These are phyloP conservation scores for Irena cyanogastra DNA, from an alignment of 2,113 vertebrate species.

Conservation along the genomic window DNA sequence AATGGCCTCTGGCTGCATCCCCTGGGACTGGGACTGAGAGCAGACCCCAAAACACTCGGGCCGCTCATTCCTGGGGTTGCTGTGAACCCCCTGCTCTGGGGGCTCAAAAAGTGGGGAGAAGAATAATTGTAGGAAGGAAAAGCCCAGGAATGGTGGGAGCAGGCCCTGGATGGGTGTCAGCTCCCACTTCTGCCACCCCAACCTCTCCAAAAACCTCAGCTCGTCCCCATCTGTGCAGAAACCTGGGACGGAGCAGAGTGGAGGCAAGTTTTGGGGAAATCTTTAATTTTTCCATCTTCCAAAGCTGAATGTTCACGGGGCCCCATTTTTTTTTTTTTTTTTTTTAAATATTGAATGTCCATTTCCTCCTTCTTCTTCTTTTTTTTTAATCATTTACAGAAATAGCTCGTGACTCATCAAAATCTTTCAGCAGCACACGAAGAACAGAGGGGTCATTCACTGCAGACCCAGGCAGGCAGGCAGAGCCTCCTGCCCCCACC, in stretches of 20 bases:
- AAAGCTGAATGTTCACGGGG: neutral
- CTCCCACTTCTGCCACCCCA: neutral
- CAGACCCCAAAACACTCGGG: accelerated
- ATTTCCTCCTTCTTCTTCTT: neutral
- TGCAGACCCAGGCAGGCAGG: neutral
- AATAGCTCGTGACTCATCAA: conserved; percentile 61
- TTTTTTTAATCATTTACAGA: conserved; percentile 35
- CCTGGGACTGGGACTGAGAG: neutral
- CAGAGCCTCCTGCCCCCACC: neutral
- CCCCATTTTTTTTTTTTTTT: neutral
- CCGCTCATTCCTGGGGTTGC: neutral
- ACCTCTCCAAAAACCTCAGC: neutral
- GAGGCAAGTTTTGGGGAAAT: neutral
- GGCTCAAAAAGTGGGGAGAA: accelerated
- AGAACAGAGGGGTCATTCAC: conserved; percentile 62
- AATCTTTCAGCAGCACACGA: neutral
- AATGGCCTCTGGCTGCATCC: neutral
- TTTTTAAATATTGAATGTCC: neutral
- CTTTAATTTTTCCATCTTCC: neutral
- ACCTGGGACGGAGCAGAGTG: accelerated
- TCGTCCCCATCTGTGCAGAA: neutral
- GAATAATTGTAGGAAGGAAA: neutral
- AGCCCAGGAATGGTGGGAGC: accelerated
- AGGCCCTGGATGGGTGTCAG: neutral
- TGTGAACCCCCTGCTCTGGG: neutral